Evolutionary conservation across 2,888 invertebrate genomes (phyloP), one percentile per base, ranked within the genome.

Genomic region (Cephus pulcher): DNA sequence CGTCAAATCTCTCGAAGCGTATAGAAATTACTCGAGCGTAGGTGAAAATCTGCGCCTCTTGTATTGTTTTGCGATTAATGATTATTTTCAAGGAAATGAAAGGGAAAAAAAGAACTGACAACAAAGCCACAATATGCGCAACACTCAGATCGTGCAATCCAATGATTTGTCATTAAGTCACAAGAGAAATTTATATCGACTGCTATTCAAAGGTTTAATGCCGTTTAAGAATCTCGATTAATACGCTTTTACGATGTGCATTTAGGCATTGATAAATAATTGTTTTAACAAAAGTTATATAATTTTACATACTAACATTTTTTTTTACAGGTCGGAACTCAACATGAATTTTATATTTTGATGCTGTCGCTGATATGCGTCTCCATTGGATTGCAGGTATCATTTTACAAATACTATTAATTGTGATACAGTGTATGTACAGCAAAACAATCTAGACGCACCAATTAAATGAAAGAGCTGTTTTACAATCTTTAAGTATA

Each of bases 381-480:
- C 56, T 97, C 97, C 12, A 97, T 98, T 81, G 94, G 96, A 34
- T 92, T 98, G 81, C 98, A 98, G 96, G 97, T 97, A 92, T 56
- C 56, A 56, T 15, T 56, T 56, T 23, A 56, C 2, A 23, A 9
- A 56, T 56, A 56, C 23, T 40, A 40, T 15, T 40, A 23, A 23
- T 23, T 56, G 2, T 23, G 9, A 56, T 23, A 56, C 1, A 56
- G 9, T 56, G 1, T 56, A 23, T 56, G 23, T 15, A 56, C 6
- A 56, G 23, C 56, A 23, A 23, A 23, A 6, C 23, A 56, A 56
- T 56, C 2, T 23, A 56, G 23, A 23, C 9, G 56, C 56, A 56
- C 23, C 56, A 56, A 23, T 56, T 56, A 56, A 56, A 56, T 23
- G 9, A 56, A 23, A 56, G 6, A 56, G 23, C 2, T 23, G 9